Percentiles rank a stretch among this genome's conserved stretches.
phyloP scores from a whole-genome alignment of 35 echinoderm and acorn worm genomes.

The Nesometra sesokonis region DNA sequence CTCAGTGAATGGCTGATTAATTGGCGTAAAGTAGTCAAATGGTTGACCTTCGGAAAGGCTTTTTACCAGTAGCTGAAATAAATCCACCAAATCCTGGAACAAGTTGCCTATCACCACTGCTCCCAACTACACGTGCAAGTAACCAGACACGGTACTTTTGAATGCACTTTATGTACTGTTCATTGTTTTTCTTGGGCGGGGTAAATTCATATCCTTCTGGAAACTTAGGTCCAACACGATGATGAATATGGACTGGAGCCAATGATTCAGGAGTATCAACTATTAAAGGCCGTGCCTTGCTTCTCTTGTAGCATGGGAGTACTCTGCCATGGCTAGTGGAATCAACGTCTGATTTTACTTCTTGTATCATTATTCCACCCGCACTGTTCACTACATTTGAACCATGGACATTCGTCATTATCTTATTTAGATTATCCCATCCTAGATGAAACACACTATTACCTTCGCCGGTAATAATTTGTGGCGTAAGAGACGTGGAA shows the following conservation, averaged over 20 bases:
- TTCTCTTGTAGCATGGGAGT: not conserved
- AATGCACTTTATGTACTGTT: constrained; percentile 14
- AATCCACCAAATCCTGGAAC: not conserved
- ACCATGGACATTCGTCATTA: constrained; percentile 15
- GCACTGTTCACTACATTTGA: constrained; percentile 30
- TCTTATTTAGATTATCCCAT: constrained; percentile 9
- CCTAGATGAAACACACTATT: not conserved
- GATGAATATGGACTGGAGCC: not conserved
- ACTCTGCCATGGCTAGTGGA: not conserved
- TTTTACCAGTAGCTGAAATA: not conserved
- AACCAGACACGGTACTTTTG: constrained; percentile 3
- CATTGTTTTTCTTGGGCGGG: not conserved
- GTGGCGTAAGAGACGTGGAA: constrained; percentile 25
- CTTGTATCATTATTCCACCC: constrained; percentile 25
- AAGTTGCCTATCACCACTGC: constrained; percentile 7
- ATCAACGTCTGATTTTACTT: not conserved
- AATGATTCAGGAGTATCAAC: not conserved
- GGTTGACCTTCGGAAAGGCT: not conserved
- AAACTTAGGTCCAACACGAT: not conserved
- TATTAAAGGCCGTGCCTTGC: not conserved
- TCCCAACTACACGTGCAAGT: constrained; percentile 17
- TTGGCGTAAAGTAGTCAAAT: not conserved
- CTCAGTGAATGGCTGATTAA: not conserved
- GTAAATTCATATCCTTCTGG: not conserved
- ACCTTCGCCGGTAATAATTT: not conserved